Conservation (phyloP, 2,888 invertebrate genomes). For the Habrosyne pyritoides region DNA sequence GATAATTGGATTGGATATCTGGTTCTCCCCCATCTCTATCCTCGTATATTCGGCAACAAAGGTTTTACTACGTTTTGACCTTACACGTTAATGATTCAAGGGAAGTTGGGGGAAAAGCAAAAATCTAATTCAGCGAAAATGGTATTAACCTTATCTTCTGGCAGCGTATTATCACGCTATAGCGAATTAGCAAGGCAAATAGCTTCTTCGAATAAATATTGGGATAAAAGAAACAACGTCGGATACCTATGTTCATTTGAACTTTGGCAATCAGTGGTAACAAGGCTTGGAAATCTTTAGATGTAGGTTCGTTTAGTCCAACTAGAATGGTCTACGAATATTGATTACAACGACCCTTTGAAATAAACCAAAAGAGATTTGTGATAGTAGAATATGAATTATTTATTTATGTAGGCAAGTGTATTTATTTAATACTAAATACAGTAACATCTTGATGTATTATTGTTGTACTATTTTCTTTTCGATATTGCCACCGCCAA, state of each 20-base stretch:
- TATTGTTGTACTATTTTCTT: too few species aligned
- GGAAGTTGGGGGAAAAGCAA: neutral
- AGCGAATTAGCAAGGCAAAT: conserved; percentile 8
- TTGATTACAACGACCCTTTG: neutral
- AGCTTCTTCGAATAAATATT: conserved; percentile 30
- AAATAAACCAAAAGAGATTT: neutral
- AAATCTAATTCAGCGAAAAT: conserved; percentile 5
- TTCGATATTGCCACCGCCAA: too few species aligned
- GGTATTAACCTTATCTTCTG: neutral
- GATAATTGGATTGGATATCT: neutral
- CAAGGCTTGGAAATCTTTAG: conserved; percentile 37
- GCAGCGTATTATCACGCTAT: neutral
- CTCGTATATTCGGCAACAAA: neutral
- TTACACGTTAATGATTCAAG: neutral
- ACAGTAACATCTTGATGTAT: too few species aligned
- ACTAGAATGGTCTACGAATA: neutral
- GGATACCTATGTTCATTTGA: neutral
- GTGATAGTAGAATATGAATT: neutral
- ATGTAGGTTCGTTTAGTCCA: conserved; percentile 33
- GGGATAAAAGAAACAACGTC: conserved; percentile 25
- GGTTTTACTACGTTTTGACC: neutral
- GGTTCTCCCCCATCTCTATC: neutral
- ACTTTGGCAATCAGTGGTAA: conserved; percentile 44
- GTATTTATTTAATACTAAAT: too few species aligned
- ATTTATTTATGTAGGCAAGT: too few species aligned